These are phyloP conservation scores for Bungarus multicinctus DNA, from an alignment of 2,113 vertebrate genomes.

Conservation along the genomic window DNA sequence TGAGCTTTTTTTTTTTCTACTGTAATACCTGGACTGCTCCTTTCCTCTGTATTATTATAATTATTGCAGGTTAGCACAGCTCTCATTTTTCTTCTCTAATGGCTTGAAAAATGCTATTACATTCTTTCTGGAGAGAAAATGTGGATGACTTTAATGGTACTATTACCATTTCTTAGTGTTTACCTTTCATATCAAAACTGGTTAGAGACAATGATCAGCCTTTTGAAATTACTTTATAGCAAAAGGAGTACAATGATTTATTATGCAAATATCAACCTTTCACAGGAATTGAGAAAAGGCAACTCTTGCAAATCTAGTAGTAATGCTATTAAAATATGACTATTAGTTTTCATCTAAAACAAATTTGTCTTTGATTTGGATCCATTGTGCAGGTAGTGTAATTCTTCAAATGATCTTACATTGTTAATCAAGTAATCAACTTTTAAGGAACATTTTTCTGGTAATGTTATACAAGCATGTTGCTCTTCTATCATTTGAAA, in stretches of 20 bases:
- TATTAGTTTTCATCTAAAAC: neutral
- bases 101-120: conserved; percentile 49
- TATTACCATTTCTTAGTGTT: conserved; percentile 55
- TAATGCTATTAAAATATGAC: conserved; percentile 27
- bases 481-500: neutral
- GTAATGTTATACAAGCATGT: neutral
- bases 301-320: conserved; percentile 48
- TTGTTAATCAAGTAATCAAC: neutral
- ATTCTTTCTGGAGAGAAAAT: conserved; percentile 47
- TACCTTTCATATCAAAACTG: conserved; percentile 60
- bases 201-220: conserved; percentile 47
- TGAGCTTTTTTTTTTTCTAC: conserved; percentile 1
- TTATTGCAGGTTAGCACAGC: conserved; percentile 59
- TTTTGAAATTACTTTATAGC: conserved; percentile 31
- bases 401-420: neutral
- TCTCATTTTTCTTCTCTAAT: conserved; percentile 57
- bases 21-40: conserved; percentile 54
- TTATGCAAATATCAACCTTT: conserved; percentile 53
- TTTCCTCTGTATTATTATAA: conserved; percentile 62
- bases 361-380: neutral
- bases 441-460: neutral
- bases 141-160: conserved; percentile 54
- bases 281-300: conserved; percentile 49
- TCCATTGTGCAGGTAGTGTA: neutral
- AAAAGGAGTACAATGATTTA: conserved; percentile 51